phyloP scores from a whole-genome alignment of 2,113 vertebrate genomes.

The Sebastes schlegelii region DNA sequence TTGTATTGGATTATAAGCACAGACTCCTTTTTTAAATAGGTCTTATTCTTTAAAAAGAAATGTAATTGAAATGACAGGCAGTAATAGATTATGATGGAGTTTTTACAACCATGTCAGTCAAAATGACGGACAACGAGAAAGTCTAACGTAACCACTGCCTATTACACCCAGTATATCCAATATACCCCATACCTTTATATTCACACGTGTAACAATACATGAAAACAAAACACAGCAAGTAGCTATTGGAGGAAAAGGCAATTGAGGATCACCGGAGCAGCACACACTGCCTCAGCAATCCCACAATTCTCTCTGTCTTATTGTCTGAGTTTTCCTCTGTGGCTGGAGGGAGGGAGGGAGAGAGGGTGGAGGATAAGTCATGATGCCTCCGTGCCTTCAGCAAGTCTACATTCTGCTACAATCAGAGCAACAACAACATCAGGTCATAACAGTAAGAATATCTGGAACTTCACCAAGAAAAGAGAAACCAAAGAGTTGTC shows the following conservation, averaged over 20 bases:
- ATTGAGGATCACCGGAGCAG: not conserved
- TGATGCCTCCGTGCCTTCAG: not conserved
- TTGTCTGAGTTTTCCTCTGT: not conserved
- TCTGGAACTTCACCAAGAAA: too few relatives aligned
- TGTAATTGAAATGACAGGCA: too few relatives aligned
- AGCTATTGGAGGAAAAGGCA: not conserved
- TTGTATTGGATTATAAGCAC: too few relatives aligned
- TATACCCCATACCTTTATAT: not conserved
- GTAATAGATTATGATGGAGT: too few relatives aligned
- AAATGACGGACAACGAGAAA: too few relatives aligned
- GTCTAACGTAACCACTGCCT: too few relatives aligned
- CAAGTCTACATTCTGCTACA: not conserved
- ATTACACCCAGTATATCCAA: too few relatives aligned
- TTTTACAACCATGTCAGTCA: too few relatives aligned
- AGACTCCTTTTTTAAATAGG: too few relatives aligned
- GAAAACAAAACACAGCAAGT: not conserved
- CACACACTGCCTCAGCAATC: conserved; percentile 6
- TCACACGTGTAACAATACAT: not conserved
- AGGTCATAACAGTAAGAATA: not conserved
- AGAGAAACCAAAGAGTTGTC: too few relatives aligned
- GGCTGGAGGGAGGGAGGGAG: not conserved
- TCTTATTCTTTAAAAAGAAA: too few relatives aligned
- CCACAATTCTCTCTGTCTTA: conserved; percentile 10
- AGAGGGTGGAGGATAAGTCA: not conserved
- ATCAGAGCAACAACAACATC: not conserved